Evolutionary conservation across 2,888 invertebrate species (phyloP).

Genomic region (Marasmarcha lunaedactyla): DNA sequence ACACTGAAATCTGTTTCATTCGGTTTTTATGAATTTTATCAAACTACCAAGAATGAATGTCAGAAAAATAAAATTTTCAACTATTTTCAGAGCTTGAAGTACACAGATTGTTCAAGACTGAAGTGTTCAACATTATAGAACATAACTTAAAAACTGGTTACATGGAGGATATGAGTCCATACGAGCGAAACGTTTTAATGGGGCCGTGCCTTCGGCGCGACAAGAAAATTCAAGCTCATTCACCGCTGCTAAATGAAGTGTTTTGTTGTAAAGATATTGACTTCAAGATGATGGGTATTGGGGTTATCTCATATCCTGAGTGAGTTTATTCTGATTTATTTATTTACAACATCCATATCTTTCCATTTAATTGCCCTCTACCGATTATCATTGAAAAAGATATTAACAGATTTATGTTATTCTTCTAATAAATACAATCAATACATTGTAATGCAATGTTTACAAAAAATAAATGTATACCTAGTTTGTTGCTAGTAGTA

Average conservation of each 20-base stretch:
- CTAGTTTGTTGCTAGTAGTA: too few relatives aligned
- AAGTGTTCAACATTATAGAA: conserved; percentile 69
- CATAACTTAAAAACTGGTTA: conserved; percentile 48
- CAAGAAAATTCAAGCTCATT: conserved; percentile 68
- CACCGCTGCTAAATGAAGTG: conserved; percentile 71
- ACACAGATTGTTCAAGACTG: conserved; percentile 71
- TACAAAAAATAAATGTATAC: too few relatives aligned
- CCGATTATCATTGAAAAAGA: too few relatives aligned
- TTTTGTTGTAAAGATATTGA: conserved; percentile 63
- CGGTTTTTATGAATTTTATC: too few relatives aligned
- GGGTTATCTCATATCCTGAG: conserved; percentile 42
- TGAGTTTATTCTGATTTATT: conserved; percentile 21
- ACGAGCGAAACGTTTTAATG: conserved; percentile 64
- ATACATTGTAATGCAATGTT: too few relatives aligned
- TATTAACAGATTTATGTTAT: too few relatives aligned
- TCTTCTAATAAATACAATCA: too few relatives aligned
- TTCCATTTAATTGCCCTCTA: too few relatives aligned
- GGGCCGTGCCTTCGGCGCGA: conserved; percentile 64
- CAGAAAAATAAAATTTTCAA: too few relatives aligned
- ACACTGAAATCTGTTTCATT: too few relatives aligned
- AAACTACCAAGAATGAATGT: too few relatives aligned
- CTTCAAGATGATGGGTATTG: conserved; percentile 69
- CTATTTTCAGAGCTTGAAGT: conserved; percentile 70
- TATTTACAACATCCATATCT: not conserved
- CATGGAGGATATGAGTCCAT: conserved; percentile 43